A percentile compares a stretch with the other conserved stretches of the same genome.
phyloP scores from a whole-genome alignment of 2,797 vertebrate genomes.

The Enoplosus armatus region DNA sequence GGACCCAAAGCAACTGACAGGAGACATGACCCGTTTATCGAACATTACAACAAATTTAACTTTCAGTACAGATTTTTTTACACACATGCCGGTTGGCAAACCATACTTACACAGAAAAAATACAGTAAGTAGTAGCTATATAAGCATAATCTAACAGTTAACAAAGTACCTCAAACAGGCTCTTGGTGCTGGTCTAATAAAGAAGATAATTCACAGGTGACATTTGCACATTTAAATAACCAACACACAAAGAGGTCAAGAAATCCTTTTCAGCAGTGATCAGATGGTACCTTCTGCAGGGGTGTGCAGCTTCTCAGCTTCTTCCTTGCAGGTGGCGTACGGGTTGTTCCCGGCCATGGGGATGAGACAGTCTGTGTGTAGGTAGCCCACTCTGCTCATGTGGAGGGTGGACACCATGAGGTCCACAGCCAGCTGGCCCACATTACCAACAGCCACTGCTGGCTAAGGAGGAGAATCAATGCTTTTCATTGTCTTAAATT shows the following conservation, averaged over 20 bases:
- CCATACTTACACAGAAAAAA: neutral
- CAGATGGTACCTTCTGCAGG: slow-evolving; percentile 90
- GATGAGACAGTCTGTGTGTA: slow-evolving; percentile 94
- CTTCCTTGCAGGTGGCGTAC: slow-evolving; percentile 87
- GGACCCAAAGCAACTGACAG: neutral
- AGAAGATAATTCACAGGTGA: neutral
- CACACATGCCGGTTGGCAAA: neutral
- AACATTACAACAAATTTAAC: neutral
- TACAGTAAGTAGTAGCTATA: neutral
- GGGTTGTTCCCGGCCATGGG: slow-evolving; percentile 97
- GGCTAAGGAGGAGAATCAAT: slow-evolving; percentile 84
- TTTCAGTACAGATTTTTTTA: neutral
- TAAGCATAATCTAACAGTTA: neutral
- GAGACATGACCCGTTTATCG: neutral
- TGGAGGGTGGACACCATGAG: slow-evolving; percentile 92
- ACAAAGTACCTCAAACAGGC: neutral
- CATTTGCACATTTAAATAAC: neutral
- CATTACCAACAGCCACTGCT: slow-evolving; percentile 95
- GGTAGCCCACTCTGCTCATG: slow-evolving; percentile 91
- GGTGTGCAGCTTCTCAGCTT: slow-evolving; percentile 89
- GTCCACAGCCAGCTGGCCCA: slow-evolving; percentile 94
- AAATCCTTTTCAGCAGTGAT: neutral
- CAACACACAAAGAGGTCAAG: neutral
- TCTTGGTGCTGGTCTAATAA: neutral
- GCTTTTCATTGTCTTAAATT: neutral